A percentile compares a stretch with the other conserved stretches of the same genome.
These are phyloP conservation scores for Apis dorsata DNA, from an alignment of 1,140 invertebrate genomes.

Conservation along the genomic window DNA sequence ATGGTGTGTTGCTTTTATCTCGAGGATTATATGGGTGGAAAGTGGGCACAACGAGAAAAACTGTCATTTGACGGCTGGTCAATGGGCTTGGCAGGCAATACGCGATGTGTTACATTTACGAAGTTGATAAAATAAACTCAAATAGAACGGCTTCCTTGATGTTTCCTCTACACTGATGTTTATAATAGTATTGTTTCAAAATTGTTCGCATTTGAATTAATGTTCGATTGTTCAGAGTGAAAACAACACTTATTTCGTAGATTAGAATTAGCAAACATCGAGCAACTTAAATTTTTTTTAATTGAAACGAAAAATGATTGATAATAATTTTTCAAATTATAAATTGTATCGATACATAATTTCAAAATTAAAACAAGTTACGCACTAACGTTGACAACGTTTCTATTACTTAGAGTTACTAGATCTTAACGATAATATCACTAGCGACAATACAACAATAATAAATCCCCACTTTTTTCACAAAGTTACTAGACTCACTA, in stretches of 20 bases:
- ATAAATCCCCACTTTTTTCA: no score
- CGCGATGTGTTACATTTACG: conserved; percentile 12
- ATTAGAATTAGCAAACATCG: background rate
- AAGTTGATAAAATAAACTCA: background rate
- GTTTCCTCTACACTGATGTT: background rate
- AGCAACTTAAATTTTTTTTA: no score
- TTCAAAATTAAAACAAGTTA: no score
- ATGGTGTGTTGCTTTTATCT: conserved; percentile 20
- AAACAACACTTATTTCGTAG: background rate
- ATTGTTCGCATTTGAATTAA: background rate
- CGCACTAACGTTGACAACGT: no score
- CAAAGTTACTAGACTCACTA: no score
- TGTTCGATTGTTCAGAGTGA: background rate
- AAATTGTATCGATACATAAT: no score
- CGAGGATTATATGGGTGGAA: conserved; percentile 48
- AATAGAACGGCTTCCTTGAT: background rate
- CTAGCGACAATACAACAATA: no score
- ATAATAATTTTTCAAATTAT: no score
- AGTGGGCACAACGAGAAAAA: conserved; percentile 47
- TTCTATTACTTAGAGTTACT: no score
- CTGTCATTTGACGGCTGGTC: conserved; percentile 28
- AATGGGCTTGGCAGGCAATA: conserved; percentile 37
- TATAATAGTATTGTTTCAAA: background rate
- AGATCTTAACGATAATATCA: no score
- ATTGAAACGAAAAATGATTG: no score